Percentiles rank a stretch among this genome's conserved stretches.
Conservation (phyloP, 2,888 invertebrate genomes). For the Acrobasis repandana region DNA sequence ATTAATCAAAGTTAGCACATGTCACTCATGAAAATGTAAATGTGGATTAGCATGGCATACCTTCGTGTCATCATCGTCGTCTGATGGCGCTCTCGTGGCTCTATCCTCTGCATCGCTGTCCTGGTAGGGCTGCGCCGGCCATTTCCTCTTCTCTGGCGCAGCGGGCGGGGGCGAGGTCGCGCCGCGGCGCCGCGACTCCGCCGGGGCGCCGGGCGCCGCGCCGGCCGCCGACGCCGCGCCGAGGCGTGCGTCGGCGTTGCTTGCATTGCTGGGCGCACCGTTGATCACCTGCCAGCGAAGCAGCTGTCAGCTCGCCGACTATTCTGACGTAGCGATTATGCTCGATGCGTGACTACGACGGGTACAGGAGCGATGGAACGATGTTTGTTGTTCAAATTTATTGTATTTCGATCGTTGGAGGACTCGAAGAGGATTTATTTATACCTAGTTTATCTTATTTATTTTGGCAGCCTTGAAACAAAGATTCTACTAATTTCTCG, state of each 20-base stretch:
- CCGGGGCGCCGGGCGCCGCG: conserved; percentile 39
- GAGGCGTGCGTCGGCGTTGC: conserved; percentile 35
- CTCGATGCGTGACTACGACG: neutral
- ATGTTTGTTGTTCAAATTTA: neutral
- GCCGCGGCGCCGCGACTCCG: conserved; percentile 67
- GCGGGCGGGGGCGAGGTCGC: conserved; percentile 78
- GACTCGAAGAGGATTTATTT: too few species aligned
- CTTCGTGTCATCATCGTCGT: conserved; percentile 73
- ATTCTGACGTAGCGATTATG: conserved; percentile 14
- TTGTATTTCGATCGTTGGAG: too few species aligned
- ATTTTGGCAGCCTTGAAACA: too few species aligned
- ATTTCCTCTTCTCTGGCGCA: conserved; percentile 88
- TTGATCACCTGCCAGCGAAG: conserved; percentile 67
- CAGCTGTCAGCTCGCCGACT: conserved; percentile 20
- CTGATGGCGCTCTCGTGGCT: conserved; percentile 54
- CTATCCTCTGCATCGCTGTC: conserved; percentile 46
- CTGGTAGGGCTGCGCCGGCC: conserved; percentile 73
- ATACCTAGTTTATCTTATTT: too few species aligned
- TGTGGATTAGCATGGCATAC: conserved; percentile 52
- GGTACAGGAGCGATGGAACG: neutral
- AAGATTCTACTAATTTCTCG: too few species aligned
- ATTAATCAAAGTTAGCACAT: conserved; percentile 13
- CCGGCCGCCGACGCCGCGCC: conserved; percentile 37
- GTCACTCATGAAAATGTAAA: conserved; percentile 47
- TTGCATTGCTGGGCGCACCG: conserved; percentile 48